These are phyloP conservation scores for Eciton burchellii DNA, from an alignment of 1,140 invertebrate species.

Conservation along the genomic window DNA sequence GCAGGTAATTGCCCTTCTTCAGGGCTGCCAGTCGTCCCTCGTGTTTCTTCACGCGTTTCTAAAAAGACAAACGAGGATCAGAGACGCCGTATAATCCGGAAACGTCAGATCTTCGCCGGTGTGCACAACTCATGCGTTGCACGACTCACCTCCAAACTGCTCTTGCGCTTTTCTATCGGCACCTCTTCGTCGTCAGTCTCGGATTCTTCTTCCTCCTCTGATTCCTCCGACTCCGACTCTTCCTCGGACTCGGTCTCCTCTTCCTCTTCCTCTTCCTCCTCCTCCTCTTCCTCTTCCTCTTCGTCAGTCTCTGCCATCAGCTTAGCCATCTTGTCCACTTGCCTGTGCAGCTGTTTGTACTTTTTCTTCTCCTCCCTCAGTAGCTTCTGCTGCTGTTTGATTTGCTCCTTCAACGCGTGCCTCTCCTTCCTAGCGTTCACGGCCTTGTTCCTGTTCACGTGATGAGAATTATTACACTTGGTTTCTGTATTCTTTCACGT, in stretches of 20 bases:
- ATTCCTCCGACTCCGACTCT: slow-evolving; percentile 87
- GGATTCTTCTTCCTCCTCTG: slow-evolving; percentile 87
- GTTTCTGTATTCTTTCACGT: slow-evolving; percentile 6
- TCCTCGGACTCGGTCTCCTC: slow-evolving; percentile 87
- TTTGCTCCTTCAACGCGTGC: slow-evolving; percentile 90
- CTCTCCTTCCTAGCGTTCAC: slow-evolving; percentile 92
- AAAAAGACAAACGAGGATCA: slow-evolving; percentile 49
- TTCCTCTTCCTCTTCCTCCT: slow-evolving; percentile 88
- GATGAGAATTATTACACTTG: background rate
- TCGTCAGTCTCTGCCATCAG: slow-evolving; percentile 92
- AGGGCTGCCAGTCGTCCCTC: slow-evolving; percentile 91
- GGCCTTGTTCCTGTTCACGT: slow-evolving; percentile 89
- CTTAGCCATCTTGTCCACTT: slow-evolving; percentile 95
- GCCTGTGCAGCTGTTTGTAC: slow-evolving; percentile 92
- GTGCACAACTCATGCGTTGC: background rate
- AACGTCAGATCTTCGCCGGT: background rate
- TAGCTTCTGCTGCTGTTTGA: slow-evolving; percentile 92
- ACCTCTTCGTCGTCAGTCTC: slow-evolving; percentile 88
- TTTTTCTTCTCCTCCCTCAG: slow-evolving; percentile 91
- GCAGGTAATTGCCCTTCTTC: slow-evolving; percentile 94
- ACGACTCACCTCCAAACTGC: slow-evolving; percentile 77
- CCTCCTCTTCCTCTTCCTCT: slow-evolving; percentile 87
- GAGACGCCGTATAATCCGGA: background rate
- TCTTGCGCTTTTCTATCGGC: slow-evolving; percentile 79
- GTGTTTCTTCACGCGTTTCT: slow-evolving; percentile 89